Percentiles rank a stretch among this genome's conserved stretches.
Conservation (phyloP, 2,113 vertebrate species). For the Ploceus nigricollis region DNA sequence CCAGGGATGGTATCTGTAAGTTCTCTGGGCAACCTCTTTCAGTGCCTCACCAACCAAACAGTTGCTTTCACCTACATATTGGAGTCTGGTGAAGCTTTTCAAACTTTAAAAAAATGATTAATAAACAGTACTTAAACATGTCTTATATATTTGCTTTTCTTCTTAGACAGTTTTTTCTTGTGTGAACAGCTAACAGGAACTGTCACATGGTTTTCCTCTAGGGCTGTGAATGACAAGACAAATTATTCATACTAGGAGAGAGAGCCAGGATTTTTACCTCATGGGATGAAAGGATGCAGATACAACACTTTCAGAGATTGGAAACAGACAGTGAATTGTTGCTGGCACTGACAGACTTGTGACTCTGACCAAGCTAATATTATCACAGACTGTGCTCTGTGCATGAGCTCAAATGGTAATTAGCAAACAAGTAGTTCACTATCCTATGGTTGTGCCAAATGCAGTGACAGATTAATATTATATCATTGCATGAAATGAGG, state of each 20-base stretch:
- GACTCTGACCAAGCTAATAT: slow-evolving; percentile 34
- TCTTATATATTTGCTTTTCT: not conserved
- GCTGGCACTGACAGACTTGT: not conserved
- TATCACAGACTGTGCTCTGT: not conserved
- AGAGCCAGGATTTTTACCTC: not conserved
- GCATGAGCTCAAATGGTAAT: slow-evolving; percentile 21
- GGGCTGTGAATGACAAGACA: slow-evolving; percentile 14
- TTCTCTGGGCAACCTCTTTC: not conserved
- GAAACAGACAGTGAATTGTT: not conserved
- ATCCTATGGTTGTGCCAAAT: slow-evolving; percentile 1
- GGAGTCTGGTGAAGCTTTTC: not conserved
- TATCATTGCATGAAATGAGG: not conserved
- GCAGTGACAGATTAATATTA: not conserved
- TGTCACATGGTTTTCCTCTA: not conserved
- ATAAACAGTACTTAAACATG: not conserved
- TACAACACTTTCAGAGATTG: not conserved
- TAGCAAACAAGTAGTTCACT: not conserved
- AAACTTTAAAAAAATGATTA: not conserved
- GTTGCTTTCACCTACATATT: not conserved
- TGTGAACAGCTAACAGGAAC: not conserved
- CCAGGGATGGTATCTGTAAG: too few relatives aligned
- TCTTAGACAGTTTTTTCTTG: not conserved
- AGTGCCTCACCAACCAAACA: not conserved
- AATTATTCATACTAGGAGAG: not conserved
- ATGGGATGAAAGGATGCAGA: not conserved